phyloP scores from a whole-genome alignment of 2,113 vertebrate genomes.

The Aythya baeri region DNA sequence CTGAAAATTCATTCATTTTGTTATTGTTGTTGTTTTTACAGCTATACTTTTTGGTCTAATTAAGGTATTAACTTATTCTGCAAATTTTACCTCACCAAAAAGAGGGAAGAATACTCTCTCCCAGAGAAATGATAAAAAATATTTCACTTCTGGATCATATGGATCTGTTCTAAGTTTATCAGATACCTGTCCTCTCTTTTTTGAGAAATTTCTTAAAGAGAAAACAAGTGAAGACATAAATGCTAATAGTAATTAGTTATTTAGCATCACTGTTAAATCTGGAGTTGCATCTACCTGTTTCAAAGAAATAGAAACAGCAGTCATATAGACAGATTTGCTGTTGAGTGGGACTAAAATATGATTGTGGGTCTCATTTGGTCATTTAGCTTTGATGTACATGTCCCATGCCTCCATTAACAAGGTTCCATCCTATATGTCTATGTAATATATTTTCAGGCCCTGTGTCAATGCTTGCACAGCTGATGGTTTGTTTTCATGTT shows the following conservation, averaged over 20 bases:
- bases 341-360: not conserved
- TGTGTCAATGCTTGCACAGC: not conserved
- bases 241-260: not conserved
- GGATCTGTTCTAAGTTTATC: not conserved
- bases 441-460: not conserved
- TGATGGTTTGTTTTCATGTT: not conserved
- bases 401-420: not conserved
- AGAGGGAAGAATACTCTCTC: not conserved
- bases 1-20: not conserved
- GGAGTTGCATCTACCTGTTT: not conserved
- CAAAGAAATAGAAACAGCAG: not conserved
- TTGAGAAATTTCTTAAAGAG: not conserved
- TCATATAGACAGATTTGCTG: not conserved
- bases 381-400: not conserved
- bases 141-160: not conserved
- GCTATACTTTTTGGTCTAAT: not conserved
- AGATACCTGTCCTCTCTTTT: not conserved
- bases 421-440: not conserved
- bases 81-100: not conserved
- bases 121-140: not conserved
- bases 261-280: not conserved
- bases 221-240: not conserved
- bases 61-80: conserved; percentile 1
- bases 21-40: not conserved
- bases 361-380: not conserved